These are phyloP conservation scores for Hololepta plana DNA, from an alignment of 2,888 invertebrate genomes.

Conservation along the genomic window DNA sequence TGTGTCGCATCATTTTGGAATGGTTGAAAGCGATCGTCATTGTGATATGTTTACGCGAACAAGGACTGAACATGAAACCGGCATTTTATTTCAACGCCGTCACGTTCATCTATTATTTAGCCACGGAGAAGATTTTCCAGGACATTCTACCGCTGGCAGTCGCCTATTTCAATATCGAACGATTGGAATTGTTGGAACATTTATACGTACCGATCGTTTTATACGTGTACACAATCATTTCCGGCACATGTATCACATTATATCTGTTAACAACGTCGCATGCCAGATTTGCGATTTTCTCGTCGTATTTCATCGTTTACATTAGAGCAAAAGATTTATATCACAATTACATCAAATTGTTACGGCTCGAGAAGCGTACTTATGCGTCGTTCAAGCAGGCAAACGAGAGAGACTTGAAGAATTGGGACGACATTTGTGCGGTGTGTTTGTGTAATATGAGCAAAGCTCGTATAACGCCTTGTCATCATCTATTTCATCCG, in stretches of 20 bases:
- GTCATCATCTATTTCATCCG: slow-evolving; percentile 63
- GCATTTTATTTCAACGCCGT: slow-evolving; percentile 40
- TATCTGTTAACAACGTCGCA: slow-evolving; percentile 12
- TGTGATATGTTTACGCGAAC: slow-evolving; percentile 47
- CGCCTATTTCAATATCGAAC: slow-evolving; percentile 35
- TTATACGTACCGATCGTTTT: slow-evolving; percentile 49
- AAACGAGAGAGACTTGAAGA: slow-evolving; percentile 41
- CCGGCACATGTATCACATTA: slow-evolving; percentile 11
- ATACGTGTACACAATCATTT: slow-evolving; percentile 32
- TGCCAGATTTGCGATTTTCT: slow-evolving; percentile 15
- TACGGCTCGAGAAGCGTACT: slow-evolving; percentile 18
- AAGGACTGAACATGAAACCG: slow-evolving; percentile 50
- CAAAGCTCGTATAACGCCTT: slow-evolving; percentile 56
- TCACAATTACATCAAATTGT: slow-evolving; percentile 19
- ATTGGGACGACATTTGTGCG: slow-evolving; percentile 59
- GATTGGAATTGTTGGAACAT: slow-evolving; percentile 50
- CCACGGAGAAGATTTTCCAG: slow-evolving; percentile 50
- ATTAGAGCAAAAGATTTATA: slow-evolving; percentile 21
- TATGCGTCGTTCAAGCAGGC: slow-evolving; percentile 31
- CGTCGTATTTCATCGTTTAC: slow-evolving; percentile 22
- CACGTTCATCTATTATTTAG: slow-evolving; percentile 48
- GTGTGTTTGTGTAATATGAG: slow-evolving; percentile 55
- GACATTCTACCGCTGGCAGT: slow-evolving; percentile 39
- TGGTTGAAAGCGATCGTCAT: slow-evolving; percentile 53
- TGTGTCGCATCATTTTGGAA: slow-evolving; percentile 49